phyloP scores from a whole-genome alignment of 1,140 invertebrate genomes.

The Goniozus legneri region DNA sequence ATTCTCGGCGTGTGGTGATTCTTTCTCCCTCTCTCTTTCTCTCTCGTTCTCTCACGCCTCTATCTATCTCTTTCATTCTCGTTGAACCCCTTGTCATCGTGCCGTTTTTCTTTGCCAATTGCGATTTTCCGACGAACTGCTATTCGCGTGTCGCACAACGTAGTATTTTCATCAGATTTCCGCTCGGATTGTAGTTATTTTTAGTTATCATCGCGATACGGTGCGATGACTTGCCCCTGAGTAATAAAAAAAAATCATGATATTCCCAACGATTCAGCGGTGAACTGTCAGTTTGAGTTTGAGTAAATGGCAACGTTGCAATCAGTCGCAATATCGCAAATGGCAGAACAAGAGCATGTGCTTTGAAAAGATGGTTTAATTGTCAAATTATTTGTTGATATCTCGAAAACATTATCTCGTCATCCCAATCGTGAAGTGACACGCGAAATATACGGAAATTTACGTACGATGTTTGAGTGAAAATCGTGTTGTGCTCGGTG shows the following conservation, averaged over 20 bases:
- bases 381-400: too few relatives aligned
- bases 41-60: neutral
- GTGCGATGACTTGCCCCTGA: constrained; percentile 18
- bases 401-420: too few relatives aligned
- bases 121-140: constrained; percentile 10
- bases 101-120: neutral
- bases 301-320: constrained; percentile 8
- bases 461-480: too few relatives aligned
- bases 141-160: too few relatives aligned
- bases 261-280: neutral
- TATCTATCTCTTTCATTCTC: neutral
- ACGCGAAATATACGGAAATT: too few relatives aligned
- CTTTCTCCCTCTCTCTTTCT: neutral
- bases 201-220: constrained; percentile 28
- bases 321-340: neutral
- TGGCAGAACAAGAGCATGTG: neutral
- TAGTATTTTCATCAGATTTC: too few relatives aligned
- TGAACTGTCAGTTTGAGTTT: constrained; percentile 13
- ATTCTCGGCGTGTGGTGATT: neutral
- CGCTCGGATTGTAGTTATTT: too few relatives aligned
- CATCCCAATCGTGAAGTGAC: too few relatives aligned
- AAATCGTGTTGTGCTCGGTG: too few relatives aligned
- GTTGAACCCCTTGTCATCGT: neutral
- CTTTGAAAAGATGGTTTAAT: too few relatives aligned
- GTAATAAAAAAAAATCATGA: neutral